Percentiles rank a stretch among this genome's conserved stretches.
Conservation (phyloP, 2,888 invertebrate species). For the Pristionchus mayeri region DNA sequence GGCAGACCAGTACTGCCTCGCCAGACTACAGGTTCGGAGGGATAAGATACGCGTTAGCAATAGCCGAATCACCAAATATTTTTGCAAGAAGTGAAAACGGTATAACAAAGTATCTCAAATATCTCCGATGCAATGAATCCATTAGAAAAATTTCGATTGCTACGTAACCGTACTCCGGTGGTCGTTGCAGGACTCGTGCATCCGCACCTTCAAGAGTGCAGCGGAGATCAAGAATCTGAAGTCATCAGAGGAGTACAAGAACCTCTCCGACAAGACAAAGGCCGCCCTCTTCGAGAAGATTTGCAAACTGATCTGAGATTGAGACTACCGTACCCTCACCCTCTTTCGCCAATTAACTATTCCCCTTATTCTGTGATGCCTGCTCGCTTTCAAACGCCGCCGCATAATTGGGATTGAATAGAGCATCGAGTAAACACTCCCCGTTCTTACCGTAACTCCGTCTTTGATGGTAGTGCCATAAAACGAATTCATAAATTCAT, state of each 20-base stretch:
- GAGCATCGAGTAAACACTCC: not conserved
- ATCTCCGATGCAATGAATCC: not conserved
- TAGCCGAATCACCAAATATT: too few species aligned
- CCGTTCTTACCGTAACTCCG: slow-evolving; percentile 1
- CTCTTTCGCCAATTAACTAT: not conserved
- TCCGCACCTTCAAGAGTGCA: slow-evolving; percentile 67
- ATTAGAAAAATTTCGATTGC: not conserved
- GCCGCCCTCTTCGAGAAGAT: slow-evolving; percentile 73
- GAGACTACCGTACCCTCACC: slow-evolving; percentile 5
- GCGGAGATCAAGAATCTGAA: slow-evolving; percentile 66
- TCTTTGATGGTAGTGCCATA: slow-evolving; percentile 1
- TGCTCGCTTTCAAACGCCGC: not conserved
- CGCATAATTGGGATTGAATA: slow-evolving; percentile 14
- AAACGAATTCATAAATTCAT: slow-evolving; percentile 12
- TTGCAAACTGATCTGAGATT: slow-evolving; percentile 61
- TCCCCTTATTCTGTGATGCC: not conserved
- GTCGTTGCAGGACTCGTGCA: slow-evolving; percentile 66
- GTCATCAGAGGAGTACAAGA: slow-evolving; percentile 71
- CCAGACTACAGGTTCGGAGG: slow-evolving; percentile 66
- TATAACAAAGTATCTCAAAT: not conserved
- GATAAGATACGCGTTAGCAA: too few species aligned
- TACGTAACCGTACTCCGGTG: not conserved
- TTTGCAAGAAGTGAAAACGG: too few species aligned
- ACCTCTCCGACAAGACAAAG: slow-evolving; percentile 70
- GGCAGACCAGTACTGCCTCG: slow-evolving; percentile 74